A percentile compares a stretch with the other conserved stretches of the same genome.
These are phyloP conservation scores for Drosophila buzzatii DNA, from an alignment of 2,888 invertebrate genomes.

Conservation along the genomic window DNA sequence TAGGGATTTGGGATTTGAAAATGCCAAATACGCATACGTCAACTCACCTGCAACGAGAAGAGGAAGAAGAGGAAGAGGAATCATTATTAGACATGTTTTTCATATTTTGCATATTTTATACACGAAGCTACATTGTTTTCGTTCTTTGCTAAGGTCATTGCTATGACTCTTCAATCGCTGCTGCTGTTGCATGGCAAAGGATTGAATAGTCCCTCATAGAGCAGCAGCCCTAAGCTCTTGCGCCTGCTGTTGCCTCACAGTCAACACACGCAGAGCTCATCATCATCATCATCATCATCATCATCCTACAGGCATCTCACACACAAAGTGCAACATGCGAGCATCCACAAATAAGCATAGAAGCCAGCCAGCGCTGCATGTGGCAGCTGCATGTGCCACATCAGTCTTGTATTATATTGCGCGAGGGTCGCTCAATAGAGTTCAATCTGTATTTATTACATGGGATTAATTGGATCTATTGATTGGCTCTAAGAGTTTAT, in stretches of 20 bases:
- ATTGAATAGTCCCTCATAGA: conserved; percentile 4
- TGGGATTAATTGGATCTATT: too few species aligned
- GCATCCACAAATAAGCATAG: conserved; percentile 62
- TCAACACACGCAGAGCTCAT: conserved; percentile 35
- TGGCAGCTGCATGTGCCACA: conserved; percentile 24
- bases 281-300: conserved; percentile 24
- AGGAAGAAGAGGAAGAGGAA: conserved; percentile 18
- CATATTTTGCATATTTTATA: conserved; percentile 9
- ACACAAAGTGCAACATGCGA: conserved; percentile 43
- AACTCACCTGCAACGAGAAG: conserved; percentile 72
- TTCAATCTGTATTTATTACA: neutral
- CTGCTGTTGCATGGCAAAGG: neutral
- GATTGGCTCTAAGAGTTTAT: neutral
- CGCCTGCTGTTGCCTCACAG: neutral
- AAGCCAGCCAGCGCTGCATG: conserved; percentile 33
- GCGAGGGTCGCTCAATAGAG: conserved; percentile 23
- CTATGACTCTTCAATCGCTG: conserved; percentile 56
- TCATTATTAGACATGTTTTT: conserved; percentile 37
- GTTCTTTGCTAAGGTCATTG: conserved; percentile 61
- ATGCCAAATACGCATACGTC: conserved; percentile 29
- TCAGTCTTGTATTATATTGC: neutral
- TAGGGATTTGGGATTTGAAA: conserved; percentile 37
- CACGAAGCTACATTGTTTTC: conserved; percentile 15
- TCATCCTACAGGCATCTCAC: conserved; percentile 40
- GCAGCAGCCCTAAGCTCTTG: neutral